Base-by-base conservation (phyloP, 2,888 invertebrate species). In the Pinctada fucata region DNA sequence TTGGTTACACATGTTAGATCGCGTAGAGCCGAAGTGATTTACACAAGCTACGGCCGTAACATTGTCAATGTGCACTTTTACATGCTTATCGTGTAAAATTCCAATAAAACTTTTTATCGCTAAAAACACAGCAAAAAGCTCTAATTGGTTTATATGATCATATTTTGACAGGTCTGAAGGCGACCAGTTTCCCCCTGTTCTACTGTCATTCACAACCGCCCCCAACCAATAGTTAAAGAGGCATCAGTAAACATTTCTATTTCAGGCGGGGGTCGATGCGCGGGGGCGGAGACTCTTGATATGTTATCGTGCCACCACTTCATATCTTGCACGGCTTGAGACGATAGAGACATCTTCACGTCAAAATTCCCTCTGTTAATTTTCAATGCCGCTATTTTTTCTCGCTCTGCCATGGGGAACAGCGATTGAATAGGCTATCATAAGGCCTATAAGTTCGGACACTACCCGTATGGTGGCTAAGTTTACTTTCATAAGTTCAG, bases 381-480 rank as follows among this genome's bases (percentile, higher is more conserved):
- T 51, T 49, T 50, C 31, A 51, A 51, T 16, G 51, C 51, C 51
- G 47, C n/a, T 6, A 51, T 71, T 16, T 71, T 73, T 67, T 51
- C 73, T 50, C 67, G 66, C 47, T 16, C 50, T 67, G 13, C 73
- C 78, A 64, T 73, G 73, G 13, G 66, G 69, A 10, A 78, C 64
- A 49, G 78, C 78, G 2, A 58, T 58, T 68, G 68, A 78, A 45
- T 68, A 67, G 3, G 73, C 67, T 10, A 64, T 69, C 50, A 78
- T 31, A 63, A 73, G 52, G 16, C 73, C 78, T 31, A 78, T 58
- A 3, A 78, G 49, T 69, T 72, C 71, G 13, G 76, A 71, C 31
- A 51, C 51, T 50, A 51, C n/a, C 3, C 71, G 52, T n/a, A 71
- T 71, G 49, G 51, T 71, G 71, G 13, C 13, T 58, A 51, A 51